Percentiles rank a stretch among this genome's conserved stretches.
Conservation (phyloP, 2,797 vertebrate species). For the Hippoglossus hippoglossus region DNA sequence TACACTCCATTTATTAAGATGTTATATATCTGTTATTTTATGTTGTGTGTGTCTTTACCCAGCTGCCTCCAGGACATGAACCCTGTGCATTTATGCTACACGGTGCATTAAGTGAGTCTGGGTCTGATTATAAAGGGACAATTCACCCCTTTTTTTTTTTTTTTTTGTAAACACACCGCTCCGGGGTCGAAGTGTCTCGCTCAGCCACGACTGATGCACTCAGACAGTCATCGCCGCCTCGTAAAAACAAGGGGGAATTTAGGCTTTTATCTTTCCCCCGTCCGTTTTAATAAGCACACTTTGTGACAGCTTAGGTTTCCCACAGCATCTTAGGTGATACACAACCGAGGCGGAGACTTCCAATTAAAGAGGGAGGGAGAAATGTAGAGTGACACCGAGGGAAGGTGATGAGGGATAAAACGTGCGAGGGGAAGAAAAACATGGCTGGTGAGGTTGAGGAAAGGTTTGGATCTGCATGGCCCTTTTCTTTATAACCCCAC, state of each 20-base stretch:
- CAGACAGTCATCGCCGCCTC: conserved; percentile 66
- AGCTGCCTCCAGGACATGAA: conserved; percentile 51
- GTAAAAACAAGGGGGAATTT: conserved; percentile 53
- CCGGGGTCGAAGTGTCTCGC: conserved; percentile 60
- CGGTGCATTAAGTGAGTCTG: conserved; percentile 62
- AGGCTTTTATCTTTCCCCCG: conserved; percentile 68
- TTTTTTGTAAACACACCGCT: conserved; percentile 49
- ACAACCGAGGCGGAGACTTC: conserved; percentile 64
- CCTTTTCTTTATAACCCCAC: conserved; percentile 57
- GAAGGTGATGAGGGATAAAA: conserved; percentile 72
- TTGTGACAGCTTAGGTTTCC: conserved; percentile 83
- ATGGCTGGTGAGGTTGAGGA: conserved; percentile 38
- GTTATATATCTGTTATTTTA: conserved; percentile 7
- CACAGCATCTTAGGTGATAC: conserved; percentile 70
- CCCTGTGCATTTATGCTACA: conserved; percentile 63
- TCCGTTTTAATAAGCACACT: conserved; percentile 82
- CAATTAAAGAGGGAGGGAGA: conserved; percentile 75
- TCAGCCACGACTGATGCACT: conserved; percentile 71
- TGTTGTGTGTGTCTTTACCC: conserved; percentile 20
- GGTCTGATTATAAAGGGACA: conserved; percentile 63
- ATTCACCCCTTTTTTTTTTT: conserved; percentile 47
- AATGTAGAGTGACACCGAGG: conserved; percentile 54
- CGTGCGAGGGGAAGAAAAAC: conserved; percentile 16
- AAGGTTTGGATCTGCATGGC: conserved; percentile 62
- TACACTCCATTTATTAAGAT: neutral